Evolutionary conservation across 2,797 vertebrate species (phyloP).

Genomic region (Cephalopachus bancanus): DNA sequence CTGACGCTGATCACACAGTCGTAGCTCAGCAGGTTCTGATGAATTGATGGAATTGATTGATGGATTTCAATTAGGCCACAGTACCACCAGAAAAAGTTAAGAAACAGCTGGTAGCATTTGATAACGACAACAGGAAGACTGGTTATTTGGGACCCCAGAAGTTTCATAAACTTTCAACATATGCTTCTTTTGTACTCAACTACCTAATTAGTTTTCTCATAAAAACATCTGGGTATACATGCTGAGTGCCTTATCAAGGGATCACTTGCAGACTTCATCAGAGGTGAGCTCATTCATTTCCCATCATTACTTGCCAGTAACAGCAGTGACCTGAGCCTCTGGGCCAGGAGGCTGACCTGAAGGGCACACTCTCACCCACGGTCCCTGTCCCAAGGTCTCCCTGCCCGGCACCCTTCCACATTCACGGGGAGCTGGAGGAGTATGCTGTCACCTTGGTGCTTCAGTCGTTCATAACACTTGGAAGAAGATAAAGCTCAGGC

Average conservation of each 20-base stretch:
- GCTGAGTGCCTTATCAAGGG: background rate
- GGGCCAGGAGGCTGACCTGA: background rate
- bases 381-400: too few species aligned
- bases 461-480: too few species aligned
- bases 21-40: background rate
- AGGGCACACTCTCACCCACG: background rate
- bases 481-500: background rate
- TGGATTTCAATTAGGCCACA: background rate
- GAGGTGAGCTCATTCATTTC: slow-evolving; percentile 52
- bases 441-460: background rate
- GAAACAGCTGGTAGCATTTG: background rate
- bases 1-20: background rate
- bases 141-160: background rate
- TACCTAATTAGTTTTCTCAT: slow-evolving; percentile 65
- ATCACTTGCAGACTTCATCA: background rate
- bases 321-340: slow-evolving; percentile 62
- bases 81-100: background rate
- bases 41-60: background rate
- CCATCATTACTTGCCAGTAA: slow-evolving; percentile 66
- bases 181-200: slow-evolving; percentile 5
- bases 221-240: slow-evolving; percentile 42
- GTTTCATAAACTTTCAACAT: slow-evolving; percentile 30
- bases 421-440: background rate
- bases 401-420: rapidly evolving
- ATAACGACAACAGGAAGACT: background rate